Conservation (phyloP, 2,888 invertebrate genomes). For the Palloptera scutellata region DNA sequence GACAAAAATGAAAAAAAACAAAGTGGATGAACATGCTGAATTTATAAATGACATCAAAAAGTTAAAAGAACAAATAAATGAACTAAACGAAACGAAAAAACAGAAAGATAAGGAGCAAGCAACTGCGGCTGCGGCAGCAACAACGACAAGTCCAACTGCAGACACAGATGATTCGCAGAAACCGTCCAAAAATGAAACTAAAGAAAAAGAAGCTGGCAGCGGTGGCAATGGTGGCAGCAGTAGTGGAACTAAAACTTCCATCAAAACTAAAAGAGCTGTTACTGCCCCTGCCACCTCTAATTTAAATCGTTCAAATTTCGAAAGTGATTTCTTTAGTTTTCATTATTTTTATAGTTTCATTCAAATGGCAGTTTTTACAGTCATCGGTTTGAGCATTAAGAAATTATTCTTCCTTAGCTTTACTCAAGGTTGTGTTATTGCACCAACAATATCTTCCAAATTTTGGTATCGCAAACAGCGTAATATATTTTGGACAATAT, state of each 20-base stretch:
- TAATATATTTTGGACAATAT: conserved; percentile 61
- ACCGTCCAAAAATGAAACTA: conserved; percentile 25
- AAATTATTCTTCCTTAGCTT: conserved; percentile 62
- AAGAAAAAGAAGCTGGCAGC: not conserved
- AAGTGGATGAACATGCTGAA: conserved; percentile 51
- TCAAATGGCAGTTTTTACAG: conserved; percentile 73
- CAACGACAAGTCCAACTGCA: conserved; percentile 30
- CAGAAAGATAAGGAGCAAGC: conserved; percentile 45
- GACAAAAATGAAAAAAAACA: conserved; percentile 50
- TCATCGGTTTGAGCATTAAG: conserved; percentile 57
- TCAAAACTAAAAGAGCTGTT: not conserved
- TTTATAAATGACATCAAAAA: conserved; percentile 61
- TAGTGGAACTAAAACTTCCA: not conserved
- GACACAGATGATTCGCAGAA: conserved; percentile 16
- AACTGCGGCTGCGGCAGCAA: conserved; percentile 23
- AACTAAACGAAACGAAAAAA: conserved; percentile 48
- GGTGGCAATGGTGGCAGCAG: not conserved
- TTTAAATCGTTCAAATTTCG: not conserved
- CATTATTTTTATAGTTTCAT: conserved; percentile 73
- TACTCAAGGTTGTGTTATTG: conserved; percentile 68
- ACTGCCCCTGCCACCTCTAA: not conserved
- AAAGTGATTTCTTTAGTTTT: conserved; percentile 46
- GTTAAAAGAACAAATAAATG: conserved; percentile 59
- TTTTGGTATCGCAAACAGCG: conserved; percentile 67
- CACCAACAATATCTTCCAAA: conserved; percentile 72